Conservation (phyloP, 2,113 vertebrate genomes). For the Astur gentilis region DNA sequence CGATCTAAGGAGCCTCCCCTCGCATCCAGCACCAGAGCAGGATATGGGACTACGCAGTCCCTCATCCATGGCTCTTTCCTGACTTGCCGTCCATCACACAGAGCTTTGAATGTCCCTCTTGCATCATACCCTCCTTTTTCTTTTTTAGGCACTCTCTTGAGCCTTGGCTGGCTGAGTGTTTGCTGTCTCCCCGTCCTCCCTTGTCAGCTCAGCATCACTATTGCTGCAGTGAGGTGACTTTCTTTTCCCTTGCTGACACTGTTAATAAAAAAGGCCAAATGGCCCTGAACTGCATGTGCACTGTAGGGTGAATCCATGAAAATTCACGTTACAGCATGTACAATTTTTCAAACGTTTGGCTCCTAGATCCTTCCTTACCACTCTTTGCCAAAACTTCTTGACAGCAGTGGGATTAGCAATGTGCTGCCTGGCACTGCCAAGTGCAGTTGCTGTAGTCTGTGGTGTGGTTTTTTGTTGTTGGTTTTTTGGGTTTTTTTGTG, state of each 20-base stretch:
- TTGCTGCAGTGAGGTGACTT: neutral
- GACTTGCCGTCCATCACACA: neutral
- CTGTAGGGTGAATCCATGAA: neutral
- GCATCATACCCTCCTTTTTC: neutral
- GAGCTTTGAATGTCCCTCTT: neutral
- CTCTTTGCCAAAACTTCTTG: neutral
- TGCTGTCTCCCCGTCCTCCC: neutral
- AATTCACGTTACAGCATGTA: neutral
- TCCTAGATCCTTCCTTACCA: neutral
- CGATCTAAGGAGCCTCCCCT: neutral
- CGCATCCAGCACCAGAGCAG: neutral
- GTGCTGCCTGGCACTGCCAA: neutral
- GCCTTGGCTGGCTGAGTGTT: neutral
- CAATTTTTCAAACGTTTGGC: neutral
- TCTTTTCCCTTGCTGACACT: neutral
- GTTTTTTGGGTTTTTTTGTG: too few relatives aligned
- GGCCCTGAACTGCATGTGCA: neutral
- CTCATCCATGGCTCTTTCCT: neutral
- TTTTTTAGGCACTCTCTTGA: neutral
- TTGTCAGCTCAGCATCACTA: neutral
- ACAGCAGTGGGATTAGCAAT: fast-evolving
- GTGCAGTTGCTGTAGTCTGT: fast-evolving
- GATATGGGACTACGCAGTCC: neutral
- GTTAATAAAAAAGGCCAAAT: neutral
- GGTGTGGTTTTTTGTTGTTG: neutral